phyloP scores from a whole-genome alignment of 2,113 vertebrate species.

The Grallaria varia region DNA sequence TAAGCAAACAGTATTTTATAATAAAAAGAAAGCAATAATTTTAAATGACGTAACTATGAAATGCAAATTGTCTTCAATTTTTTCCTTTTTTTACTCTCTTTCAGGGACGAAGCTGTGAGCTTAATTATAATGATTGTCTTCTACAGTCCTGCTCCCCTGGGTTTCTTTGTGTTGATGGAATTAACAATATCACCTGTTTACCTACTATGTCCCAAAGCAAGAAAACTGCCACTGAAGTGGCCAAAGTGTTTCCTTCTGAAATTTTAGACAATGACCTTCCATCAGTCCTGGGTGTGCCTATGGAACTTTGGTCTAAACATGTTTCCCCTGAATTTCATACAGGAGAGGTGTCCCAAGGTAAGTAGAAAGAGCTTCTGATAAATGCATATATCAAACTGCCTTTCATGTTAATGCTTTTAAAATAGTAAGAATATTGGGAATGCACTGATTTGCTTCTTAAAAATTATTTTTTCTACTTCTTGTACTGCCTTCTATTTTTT shows the following conservation, averaged over 20 bases:
- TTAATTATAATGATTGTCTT: constrained; percentile 85
- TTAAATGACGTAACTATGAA: not conserved
- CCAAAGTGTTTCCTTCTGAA: constrained; percentile 25
- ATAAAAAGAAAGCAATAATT: constrained; percentile 11
- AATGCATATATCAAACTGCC: not conserved
- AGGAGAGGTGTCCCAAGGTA: constrained; percentile 1
- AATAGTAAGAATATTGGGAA: not conserved
- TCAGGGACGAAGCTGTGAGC: constrained; percentile 81
- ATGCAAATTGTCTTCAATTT: constrained; percentile 14
- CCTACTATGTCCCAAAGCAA: constrained; percentile 18
- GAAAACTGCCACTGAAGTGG: not conserved
- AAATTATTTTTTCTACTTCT: not conserved
- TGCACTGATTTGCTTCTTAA: not conserved
- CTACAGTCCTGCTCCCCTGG: constrained; percentile 77
- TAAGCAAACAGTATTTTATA: not conserved
- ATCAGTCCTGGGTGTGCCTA: not conserved
- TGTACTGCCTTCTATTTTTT: not conserved
- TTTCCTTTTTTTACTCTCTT: constrained; percentile 2
- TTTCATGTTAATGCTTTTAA: not conserved
- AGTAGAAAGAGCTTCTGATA: not conserved
- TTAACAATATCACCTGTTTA: constrained; percentile 81
- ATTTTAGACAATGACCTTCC: constrained; percentile 20
- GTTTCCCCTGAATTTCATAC: not conserved
- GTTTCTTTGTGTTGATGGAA: constrained; percentile 80
- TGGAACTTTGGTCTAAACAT: not conserved